phyloP scores from a whole-genome alignment of 2,888 invertebrate genomes.

The Mythimna impura region DNA sequence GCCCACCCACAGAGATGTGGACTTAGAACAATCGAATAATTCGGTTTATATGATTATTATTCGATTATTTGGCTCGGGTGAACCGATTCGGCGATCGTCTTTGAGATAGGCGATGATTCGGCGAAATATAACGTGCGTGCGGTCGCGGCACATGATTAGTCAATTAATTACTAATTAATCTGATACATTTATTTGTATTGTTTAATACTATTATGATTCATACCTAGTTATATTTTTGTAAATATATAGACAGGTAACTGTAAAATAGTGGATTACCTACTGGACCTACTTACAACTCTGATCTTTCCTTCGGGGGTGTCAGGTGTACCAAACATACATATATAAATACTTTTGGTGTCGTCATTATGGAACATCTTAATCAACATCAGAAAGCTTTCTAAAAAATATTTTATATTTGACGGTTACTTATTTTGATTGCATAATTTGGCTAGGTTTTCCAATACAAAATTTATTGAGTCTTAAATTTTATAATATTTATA shows the following conservation, averaged over 20 bases:
- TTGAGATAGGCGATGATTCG: conserved; percentile 82
- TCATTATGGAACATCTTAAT: not conserved
- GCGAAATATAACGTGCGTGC: conserved; percentile 72
- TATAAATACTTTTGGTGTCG: too few relatives aligned
- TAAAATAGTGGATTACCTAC: not conserved
- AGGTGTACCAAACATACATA: too few relatives aligned
- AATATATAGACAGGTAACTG: not conserved
- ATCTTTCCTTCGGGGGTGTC: not conserved
- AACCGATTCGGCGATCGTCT: conserved; percentile 82
- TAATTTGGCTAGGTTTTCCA: not conserved
- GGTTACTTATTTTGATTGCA: too few relatives aligned
- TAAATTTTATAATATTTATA: not conserved
- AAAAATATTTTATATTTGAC: not conserved
- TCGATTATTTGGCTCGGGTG: conserved; percentile 85
- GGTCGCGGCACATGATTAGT: conserved; percentile 77
- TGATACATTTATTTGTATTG: conserved; percentile 53
- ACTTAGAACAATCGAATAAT: conserved; percentile 83
- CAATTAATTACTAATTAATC: conserved; percentile 78
- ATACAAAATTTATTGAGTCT: not conserved
- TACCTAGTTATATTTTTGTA: not conserved
- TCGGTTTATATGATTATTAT: conserved; percentile 70
- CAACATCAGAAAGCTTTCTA: not conserved
- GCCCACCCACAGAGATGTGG: conserved; percentile 80
- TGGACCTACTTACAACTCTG: not conserved
- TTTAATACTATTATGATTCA: conserved; percentile 11